Evolutionary conservation across 1,140 invertebrate genomes (phyloP).

Genomic region (Capitella teleta): DNA sequence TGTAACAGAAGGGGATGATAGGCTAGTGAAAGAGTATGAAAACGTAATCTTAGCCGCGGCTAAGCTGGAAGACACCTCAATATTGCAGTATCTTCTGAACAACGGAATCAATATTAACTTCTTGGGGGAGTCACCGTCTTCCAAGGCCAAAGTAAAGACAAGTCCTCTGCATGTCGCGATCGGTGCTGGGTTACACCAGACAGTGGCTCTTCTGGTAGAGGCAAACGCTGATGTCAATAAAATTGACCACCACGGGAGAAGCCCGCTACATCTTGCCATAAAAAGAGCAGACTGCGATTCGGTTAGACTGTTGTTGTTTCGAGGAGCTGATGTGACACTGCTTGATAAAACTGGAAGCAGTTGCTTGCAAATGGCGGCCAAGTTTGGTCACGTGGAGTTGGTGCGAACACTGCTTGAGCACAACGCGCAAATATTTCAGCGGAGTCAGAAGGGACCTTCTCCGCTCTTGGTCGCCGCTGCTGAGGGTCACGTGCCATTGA

Average conservation of each 20-base stretch:
- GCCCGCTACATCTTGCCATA: constrained; percentile 8
- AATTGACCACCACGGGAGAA: constrained; percentile 64
- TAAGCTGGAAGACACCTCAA: constrained; percentile 2
- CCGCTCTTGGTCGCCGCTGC: constrained; percentile 10
- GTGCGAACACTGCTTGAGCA: constrained; percentile 83
- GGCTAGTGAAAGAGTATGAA: not conserved
- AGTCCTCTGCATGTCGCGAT: constrained; percentile 91
- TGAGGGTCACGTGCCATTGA: constrained; percentile 10
- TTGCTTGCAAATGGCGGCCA: constrained; percentile 93
- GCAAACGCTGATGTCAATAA: constrained; percentile 90
- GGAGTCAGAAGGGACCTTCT: constrained; percentile 7
- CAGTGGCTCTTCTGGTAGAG: constrained; percentile 80
- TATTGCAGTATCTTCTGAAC: constrained; percentile 8
- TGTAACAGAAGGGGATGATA: not conserved
- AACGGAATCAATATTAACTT: constrained; percentile 1
- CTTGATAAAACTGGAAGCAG: constrained; percentile 91
- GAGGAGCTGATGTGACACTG: constrained; percentile 72
- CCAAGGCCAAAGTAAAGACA: not conserved
- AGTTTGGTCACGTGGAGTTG: constrained; percentile 95
- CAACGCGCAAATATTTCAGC: constrained; percentile 53
- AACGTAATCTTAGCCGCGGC: constrained; percentile 6
- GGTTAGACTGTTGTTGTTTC: constrained; percentile 78
- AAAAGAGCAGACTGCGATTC: constrained; percentile 71
- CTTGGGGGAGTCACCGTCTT: not conserved
- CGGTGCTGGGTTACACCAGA: constrained; percentile 82